Conservation (phyloP, 1,140 invertebrate genomes). For the Bombus pascuorum region DNA sequence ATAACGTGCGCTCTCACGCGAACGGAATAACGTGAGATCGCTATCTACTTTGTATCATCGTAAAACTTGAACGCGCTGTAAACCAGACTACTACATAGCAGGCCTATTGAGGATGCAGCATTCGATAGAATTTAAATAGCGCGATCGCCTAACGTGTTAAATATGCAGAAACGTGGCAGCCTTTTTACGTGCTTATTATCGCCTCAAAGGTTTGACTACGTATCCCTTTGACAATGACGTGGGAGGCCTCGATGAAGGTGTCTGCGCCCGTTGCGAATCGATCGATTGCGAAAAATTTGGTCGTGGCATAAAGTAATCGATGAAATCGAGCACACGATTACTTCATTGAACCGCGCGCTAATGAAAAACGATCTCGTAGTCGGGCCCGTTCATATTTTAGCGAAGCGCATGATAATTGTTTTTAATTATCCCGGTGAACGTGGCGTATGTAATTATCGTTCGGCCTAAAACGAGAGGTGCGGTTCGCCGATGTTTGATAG, state of each 20-base stretch:
- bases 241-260: constrained; percentile 7
- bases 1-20: constrained; percentile 24
- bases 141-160: neutral
- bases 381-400: constrained; percentile 46
- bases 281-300: no score
- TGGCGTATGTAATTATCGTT: constrained; percentile 69
- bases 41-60: constrained; percentile 65
- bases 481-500: constrained; percentile 44
- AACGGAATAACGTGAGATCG: constrained; percentile 42
- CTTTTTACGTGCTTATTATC: neutral
- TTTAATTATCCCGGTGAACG: constrained; percentile 72
- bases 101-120: constrained; percentile 32
- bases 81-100: constrained; percentile 46
- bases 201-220: neutral
- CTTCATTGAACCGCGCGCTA: neutral
- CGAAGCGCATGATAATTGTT: constrained; percentile 70
- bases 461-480: constrained; percentile 51
- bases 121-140: constrained; percentile 51
- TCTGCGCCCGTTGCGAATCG: no score
- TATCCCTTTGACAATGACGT: constrained; percentile 14
- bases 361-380: constrained; percentile 11
- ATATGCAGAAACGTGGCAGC: neutral
- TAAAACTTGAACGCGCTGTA: constrained; percentile 55
- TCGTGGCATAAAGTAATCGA: neutral
- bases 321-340: neutral